Evolutionary conservation across 2,888 invertebrate genomes (phyloP), one percentile per base, ranked within the genome.

Genomic region (Chrysolina americana): DNA sequence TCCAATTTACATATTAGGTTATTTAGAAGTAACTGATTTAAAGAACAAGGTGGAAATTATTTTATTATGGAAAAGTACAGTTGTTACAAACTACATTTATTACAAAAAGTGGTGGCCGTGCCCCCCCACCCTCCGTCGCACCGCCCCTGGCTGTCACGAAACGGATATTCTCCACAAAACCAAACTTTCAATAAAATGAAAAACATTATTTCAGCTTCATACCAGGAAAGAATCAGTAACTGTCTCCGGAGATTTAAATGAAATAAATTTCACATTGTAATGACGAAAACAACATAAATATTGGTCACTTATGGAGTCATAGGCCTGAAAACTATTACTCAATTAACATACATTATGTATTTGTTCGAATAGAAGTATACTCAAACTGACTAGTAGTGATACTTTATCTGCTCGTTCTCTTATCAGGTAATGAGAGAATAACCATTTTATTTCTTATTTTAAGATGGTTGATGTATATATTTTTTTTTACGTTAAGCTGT

Each of bases 361-460:
- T 53, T 53, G 53, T 53, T 19, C 21, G 53, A 9, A 53, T 19
- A 53, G 53, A 19, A 53, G 11, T 17, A 53, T 53, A 53, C 53
- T 53, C 11, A 53, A 21, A 53, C 53, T 53, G 53, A 53, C 19
- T 10, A 53, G 53, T 19, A 19, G 17, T 53, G 21, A 11, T 6
- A 53, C 53, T 53, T 17, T 8, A 53, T 53, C 17, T 21, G 53
- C 17, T 17, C 17, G 53, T 53, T 53, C n/a, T 9, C 9, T 53
- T 17, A 19, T 21, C 21, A 17, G 53, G 53, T 19, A 53, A 53
- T 53, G 53, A 53, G 53, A 19, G 53, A 53, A 53, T 53, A 17
- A 53, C 53, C n/a, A 19, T 21, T 53, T 53, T 53, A 53, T 53
- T 53, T 19, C 53, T 17, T 17, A 21, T 53, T 53, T 19, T 53